Percentiles rank a stretch among this genome's conserved stretches.
phyloP scores from a whole-genome alignment of 2,797 vertebrate species.

The Myioborus melanocephalus region DNA sequence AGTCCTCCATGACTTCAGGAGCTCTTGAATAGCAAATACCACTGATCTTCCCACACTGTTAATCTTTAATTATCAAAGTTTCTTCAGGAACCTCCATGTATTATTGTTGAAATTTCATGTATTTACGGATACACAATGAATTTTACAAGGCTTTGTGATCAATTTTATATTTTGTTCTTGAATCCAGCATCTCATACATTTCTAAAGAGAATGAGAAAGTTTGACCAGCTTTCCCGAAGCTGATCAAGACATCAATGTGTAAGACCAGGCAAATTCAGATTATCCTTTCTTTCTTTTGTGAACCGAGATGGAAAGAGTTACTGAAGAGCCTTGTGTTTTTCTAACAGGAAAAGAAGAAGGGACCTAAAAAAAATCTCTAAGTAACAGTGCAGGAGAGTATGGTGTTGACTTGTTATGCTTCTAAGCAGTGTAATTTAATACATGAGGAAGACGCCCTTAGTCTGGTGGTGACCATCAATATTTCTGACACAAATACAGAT shows the following conservation, averaged over 20 bases:
- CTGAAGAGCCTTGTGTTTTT: neutral
- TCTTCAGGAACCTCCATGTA: neutral
- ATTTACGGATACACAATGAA: neutral
- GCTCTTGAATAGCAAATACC: neutral
- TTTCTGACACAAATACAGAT: conserved; percentile 50
- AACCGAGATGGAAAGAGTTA: neutral
- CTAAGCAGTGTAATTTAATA: conserved; percentile 62
- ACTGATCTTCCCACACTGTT: neutral
- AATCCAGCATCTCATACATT: neutral
- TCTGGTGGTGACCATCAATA: conserved; percentile 50
- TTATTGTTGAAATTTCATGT: neutral
- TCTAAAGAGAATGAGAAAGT: neutral
- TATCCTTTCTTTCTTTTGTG: neutral
- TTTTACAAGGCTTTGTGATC: neutral
- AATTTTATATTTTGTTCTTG: neutral
- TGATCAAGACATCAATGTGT: neutral
- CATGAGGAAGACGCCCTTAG: conserved; percentile 18
- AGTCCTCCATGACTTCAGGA: neutral
- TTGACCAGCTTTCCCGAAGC: neutral
- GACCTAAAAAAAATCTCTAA: conserved; percentile 32
- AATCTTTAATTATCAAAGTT: neutral
- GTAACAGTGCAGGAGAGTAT: conserved; percentile 3
- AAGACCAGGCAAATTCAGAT: neutral
- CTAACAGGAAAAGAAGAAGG: conserved; percentile 24
- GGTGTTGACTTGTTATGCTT: conserved; percentile 38